phyloP scores from a whole-genome alignment of 2,888 invertebrate genomes.

The Orthosia gracilis region DNA sequence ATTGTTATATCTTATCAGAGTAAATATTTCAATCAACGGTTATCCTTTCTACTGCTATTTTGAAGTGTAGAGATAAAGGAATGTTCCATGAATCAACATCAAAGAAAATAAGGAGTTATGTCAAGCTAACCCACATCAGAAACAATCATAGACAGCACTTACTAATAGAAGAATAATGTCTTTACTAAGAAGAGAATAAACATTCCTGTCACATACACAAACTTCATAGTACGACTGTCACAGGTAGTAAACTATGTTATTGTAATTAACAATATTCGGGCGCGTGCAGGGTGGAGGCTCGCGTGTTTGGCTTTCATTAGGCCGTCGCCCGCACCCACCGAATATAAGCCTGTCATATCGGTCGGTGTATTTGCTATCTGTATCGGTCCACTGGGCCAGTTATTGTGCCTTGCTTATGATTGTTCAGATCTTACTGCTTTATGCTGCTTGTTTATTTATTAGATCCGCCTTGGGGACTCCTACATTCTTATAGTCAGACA shows the following conservation, averaged over 20 bases:
- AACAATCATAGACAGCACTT: neutral
- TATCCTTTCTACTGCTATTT: constrained; percentile 9
- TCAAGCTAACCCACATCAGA: neutral
- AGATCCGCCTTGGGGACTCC: neutral
- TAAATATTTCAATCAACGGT: constrained; percentile 25
- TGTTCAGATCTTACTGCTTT: constrained; percentile 18
- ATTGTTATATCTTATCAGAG: constrained; percentile 21
- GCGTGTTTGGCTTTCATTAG: constrained; percentile 89
- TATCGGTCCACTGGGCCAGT: constrained; percentile 48
- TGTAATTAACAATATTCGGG: constrained; percentile 74
- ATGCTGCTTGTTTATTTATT: neutral
- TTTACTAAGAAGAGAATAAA: constrained; percentile 29
- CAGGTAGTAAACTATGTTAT: constrained; percentile 69
- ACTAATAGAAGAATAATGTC: constrained; percentile 30
- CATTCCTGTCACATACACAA: constrained; percentile 44
- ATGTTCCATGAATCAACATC: neutral
- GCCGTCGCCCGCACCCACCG: constrained; percentile 79
- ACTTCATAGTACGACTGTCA: constrained; percentile 53
- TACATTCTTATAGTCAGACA: too few relatives aligned
- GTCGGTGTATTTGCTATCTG: constrained; percentile 69
- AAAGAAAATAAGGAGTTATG: neutral
- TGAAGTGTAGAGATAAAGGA: neutral
- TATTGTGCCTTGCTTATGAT: constrained; percentile 36
- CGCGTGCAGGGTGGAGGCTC: constrained; percentile 78
- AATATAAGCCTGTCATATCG: constrained; percentile 74